A percentile compares a stretch with the other conserved stretches of the same genome.
Conservation (phyloP, 2,797 vertebrate species). For the Cottoperca gobio region DNA sequence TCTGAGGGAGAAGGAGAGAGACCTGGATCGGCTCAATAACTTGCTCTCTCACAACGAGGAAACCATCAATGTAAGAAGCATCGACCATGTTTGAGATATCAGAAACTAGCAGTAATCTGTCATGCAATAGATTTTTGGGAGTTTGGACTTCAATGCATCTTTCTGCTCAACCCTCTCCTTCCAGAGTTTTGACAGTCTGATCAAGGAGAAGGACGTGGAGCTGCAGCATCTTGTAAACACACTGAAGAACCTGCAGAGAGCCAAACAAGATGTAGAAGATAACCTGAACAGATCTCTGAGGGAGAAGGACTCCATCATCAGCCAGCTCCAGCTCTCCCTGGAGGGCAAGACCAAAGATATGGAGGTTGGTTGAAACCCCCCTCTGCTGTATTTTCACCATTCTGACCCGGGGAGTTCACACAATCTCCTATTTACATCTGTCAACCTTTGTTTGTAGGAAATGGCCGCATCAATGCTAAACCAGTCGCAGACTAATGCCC, state of each 20-base stretch:
- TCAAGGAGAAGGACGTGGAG: conserved; percentile 90
- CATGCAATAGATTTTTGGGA: background rate
- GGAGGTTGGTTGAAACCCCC: conserved; percentile 81
- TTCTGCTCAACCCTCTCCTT: conserved; percentile 3
- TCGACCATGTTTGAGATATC: background rate
- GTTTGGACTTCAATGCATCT: background rate
- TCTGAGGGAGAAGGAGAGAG: conserved; percentile 86
- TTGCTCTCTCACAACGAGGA: conserved; percentile 82
- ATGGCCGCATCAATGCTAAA: conserved; percentile 78
- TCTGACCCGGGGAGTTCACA: background rate
- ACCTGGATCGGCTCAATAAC: conserved; percentile 85
- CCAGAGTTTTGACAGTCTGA: conserved; percentile 87
- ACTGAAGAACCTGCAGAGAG: conserved; percentile 85
- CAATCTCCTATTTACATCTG: too few species aligned
- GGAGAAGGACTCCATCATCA: conserved; percentile 87
- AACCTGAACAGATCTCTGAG: conserved; percentile 86
- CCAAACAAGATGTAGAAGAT: conserved; percentile 87
- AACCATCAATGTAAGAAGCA: conserved; percentile 78
- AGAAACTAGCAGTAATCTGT: background rate
- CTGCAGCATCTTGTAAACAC: conserved; percentile 88
- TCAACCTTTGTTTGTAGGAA: conserved; percentile 72
- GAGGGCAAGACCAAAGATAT: conserved; percentile 86
- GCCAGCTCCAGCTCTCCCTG: conserved; percentile 85
- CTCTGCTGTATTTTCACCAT: background rate
- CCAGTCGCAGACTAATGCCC: conserved; percentile 79